Conservation (phyloP, 1,140 invertebrate species). For the Drosophila punjabiensis region DNA sequence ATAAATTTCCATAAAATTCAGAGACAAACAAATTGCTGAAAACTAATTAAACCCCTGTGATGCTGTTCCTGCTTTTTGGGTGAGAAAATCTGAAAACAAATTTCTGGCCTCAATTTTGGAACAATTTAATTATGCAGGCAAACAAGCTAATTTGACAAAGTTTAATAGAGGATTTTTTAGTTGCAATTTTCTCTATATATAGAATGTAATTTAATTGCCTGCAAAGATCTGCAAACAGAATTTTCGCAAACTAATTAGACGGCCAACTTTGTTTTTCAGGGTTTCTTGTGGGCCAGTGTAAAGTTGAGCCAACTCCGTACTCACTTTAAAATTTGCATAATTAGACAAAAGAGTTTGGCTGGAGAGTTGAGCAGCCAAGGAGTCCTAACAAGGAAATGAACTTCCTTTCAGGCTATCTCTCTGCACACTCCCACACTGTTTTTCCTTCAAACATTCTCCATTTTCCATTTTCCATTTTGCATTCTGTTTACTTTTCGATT, state of each 20-base stretch:
- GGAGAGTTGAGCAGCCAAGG: conserved; percentile 9
- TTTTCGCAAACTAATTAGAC: conserved; percentile 48
- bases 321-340: conserved; percentile 68
- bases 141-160: conserved; percentile 20
- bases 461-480: conserved; percentile 31
- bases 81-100: conserved; percentile 5
- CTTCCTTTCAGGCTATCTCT: conserved; percentile 26
- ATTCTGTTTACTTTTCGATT: conserved; percentile 52
- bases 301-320: conserved; percentile 6
- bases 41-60: conserved; percentile 12
- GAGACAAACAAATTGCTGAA: conserved; percentile 22
- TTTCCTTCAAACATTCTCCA: conserved; percentile 7
- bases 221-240: conserved; percentile 39
- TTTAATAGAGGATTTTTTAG: conserved; percentile 31
- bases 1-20: conserved; percentile 15
- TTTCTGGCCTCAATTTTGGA: neutral
- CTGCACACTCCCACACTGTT: neutral
- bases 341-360: conserved; percentile 63
- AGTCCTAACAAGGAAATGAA: conserved; percentile 46
- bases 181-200: conserved; percentile 2
- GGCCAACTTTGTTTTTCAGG: conserved; percentile 37
- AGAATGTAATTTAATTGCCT: conserved; percentile 37
- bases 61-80: conserved; percentile 1
- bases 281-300: conserved; percentile 29
- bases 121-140: conserved; percentile 34